These are phyloP conservation scores for Clupea harengus DNA, from an alignment of 2,113 vertebrate genomes.

Conservation along the genomic window DNA sequence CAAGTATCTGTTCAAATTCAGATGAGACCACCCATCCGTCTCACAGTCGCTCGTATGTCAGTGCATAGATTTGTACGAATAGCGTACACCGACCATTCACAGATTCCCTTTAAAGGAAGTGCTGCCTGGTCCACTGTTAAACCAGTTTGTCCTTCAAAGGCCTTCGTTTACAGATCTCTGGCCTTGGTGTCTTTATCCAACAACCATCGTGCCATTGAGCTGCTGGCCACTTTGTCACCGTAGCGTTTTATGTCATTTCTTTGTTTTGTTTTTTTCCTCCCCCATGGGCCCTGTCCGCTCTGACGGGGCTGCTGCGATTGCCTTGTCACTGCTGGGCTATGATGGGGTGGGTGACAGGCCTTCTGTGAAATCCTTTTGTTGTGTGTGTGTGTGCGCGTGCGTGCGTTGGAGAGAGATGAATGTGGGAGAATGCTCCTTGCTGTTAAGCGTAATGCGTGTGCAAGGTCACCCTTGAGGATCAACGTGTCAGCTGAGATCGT, in stretches of 20 bases:
- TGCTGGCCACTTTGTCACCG: neutral
- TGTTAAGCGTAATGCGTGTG: neutral
- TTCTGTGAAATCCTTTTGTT: neutral
- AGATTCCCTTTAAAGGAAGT: neutral
- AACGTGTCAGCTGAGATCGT: constrained; percentile 29
- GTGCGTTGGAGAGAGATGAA: neutral
- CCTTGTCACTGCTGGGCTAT: neutral
- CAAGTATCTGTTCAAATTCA: neutral
- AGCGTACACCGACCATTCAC: too few species aligned
- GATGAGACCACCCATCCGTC: too few species aligned
- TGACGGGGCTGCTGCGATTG: neutral
- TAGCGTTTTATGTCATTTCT: neutral
- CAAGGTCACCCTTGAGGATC: constrained; percentile 26
- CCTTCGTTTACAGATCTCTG: neutral
- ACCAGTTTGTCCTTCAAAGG: neutral
- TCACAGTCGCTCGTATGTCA: neutral
- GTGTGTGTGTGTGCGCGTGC: neutral
- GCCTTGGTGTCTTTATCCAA: neutral
- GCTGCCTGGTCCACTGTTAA: neutral
- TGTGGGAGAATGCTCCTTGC: neutral
- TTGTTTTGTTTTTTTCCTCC: neutral
- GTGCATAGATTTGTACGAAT: neutral
- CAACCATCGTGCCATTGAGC: neutral
- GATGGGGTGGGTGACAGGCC: neutral
- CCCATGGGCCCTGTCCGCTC: neutral